Evolutionary conservation across 2,888 invertebrate genomes (phyloP), one percentile per base, ranked within the genome.

Genomic region (Archips xylosteana): DNA sequence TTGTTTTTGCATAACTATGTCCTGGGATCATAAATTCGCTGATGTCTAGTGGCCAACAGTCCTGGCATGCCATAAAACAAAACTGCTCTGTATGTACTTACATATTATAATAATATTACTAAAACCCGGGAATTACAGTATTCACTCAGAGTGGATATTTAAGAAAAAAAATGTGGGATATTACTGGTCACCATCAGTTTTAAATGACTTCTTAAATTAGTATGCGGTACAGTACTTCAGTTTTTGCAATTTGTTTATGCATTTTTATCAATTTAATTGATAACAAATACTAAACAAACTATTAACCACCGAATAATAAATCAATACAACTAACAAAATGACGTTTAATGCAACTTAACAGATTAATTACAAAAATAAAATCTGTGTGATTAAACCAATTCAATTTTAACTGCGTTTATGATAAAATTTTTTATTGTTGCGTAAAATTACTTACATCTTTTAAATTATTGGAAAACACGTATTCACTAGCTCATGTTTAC

Each of bases 401-500:
- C 32, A 12, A 32, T 12, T 32, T 12, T 12, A 57, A 57, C 12
- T 32, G 12, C 32, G 32, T 32, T 32, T 32, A 32, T 4, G 10
- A 57, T 32, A 32, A 57, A 32, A 57, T 32, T 32, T 57, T 34
- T 4, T 12, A 23, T 32, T 32, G 57, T 12, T 12, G 12, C 12
- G n/a, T 32, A 32, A 57, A n/a, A 57, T 12, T 57, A 72, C 72
- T 69, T 73, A 73, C 69, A 42, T 69, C 51, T 64, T 42, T 10
- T 54, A 62, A 62, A 47, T 47, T 57, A 5, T 34, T 23, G 15
- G 6, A 36, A 57, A 59, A 60, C 64, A 64, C 49, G 49, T 51
- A 60, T 51, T 34, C 66, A 61, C 59, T 65, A 71, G 60, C 51
- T 60, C 71, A 71, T 71, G 66, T 73, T 73, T 68, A 63, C 63